Conservation (phyloP, 2,797 vertebrate genomes). For the Sylvia borin region DNA sequence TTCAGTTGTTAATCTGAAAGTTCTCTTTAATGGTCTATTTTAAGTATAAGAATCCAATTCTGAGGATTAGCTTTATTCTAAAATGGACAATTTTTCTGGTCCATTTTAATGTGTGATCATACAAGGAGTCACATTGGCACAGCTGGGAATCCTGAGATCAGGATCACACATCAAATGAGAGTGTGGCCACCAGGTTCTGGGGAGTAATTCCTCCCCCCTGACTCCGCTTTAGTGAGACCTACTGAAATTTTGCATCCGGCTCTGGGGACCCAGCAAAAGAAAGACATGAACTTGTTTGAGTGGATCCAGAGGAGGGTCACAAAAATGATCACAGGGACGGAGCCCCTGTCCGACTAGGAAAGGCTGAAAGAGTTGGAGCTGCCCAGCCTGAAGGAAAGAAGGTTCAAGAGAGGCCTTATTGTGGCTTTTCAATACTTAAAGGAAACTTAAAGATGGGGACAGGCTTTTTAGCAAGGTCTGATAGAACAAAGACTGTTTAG, state of each 20-base stretch:
- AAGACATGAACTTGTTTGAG: neutral
- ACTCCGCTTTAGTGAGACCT: accelerated
- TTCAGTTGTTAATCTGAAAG: neutral
- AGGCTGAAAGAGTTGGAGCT: neutral
- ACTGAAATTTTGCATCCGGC: accelerated
- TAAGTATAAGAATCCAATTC: neutral
- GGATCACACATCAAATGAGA: neutral
- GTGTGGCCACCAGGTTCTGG: accelerated
- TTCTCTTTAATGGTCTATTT: neutral
- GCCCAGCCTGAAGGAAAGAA: neutral
- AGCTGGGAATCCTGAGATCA: neutral
- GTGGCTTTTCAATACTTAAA: neutral
- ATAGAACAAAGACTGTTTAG: neutral
- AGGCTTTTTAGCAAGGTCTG: neutral
- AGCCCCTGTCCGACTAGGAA: accelerated
- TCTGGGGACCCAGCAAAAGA: neutral
- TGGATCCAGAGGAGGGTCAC: neutral
- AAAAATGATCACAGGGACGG: neutral
- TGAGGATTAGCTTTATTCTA: neutral
- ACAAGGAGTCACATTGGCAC: neutral
- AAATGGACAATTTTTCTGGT: neutral
- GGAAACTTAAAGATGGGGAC: neutral
- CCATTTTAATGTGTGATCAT: neutral
- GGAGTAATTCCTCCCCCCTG: accelerated
- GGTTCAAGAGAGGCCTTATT: neutral